Evolutionary conservation across 2,113 vertebrate species (phyloP), one percentile per base, ranked within the genome.

Genomic region (Rhagologus leucostigma): DNA sequence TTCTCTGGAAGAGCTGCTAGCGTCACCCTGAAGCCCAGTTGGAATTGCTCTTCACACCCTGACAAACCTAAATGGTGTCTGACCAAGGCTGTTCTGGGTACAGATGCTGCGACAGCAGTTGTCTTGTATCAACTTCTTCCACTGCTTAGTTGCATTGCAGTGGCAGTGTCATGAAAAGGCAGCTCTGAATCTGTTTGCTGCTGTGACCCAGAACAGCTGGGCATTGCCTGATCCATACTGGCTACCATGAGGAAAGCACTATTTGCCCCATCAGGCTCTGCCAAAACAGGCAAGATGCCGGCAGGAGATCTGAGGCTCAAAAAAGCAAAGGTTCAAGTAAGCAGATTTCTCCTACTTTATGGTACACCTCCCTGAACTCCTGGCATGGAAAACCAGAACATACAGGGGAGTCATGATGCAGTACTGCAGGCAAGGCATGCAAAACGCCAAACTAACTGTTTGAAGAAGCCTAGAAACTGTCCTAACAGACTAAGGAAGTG

Each of bases 381-480:
- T 3, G 11, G 19, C 33, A 27, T 11, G n/a, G 49, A 60, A 78
- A 89, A 82, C 1, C 35, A 37, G n/a, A 67, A 64, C 5, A 9
- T 7, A 4, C 9, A 64, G 67, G 62, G 39, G 24, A 86, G 13
- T 32, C 27, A 26, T 6, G 17, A 47, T 68, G 16, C 7, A 42
- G 53, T 0, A 1, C 6, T 0, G 0, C 7, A 53, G 16, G n/a
- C n/a, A 21, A 39, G 22, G 32, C 24, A 29, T 46, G 32, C 15
- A 13, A 71, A 68, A 59, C 39, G 7, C 37, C 8, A 24, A 75
- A 42, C 10, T 4, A 49, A 33, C 39, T 35, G 10, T 63, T 64
- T 47, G 77, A 55, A 87, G 69, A 90, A 78, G 21, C 14, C 32
- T 35, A 22, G 37, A 3, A 29, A 20, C 53, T 74, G 35, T 57